phyloP scores from a whole-genome alignment of 2,113 vertebrate genomes.

The Gadus chalcogrammus region DNA sequence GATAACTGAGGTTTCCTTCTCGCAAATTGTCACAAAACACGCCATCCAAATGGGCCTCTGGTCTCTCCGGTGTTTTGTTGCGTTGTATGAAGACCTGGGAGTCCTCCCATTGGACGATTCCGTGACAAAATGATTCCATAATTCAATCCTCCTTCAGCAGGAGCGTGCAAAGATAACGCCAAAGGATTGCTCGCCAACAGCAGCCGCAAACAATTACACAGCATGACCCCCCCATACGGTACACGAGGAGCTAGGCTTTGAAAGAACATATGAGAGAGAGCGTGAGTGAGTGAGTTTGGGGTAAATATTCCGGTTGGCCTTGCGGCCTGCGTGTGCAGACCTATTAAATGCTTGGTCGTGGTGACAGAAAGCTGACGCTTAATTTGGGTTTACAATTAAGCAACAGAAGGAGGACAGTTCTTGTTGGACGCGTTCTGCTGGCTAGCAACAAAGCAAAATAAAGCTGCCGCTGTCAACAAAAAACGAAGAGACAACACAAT shows the following conservation, averaged over 20 bases:
- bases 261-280: slow-evolving; percentile 43
- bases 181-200: slow-evolving; percentile 25
- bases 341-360: slow-evolving; percentile 56
- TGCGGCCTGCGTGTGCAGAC: slow-evolving; percentile 36
- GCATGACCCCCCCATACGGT: slow-evolving; percentile 3
- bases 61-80: slow-evolving; percentile 12
- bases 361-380: slow-evolving; percentile 39
- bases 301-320: slow-evolving; percentile 24
- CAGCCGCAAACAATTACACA: slow-evolving; percentile 44
- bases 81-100: background rate
- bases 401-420: too few relatives aligned
- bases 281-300: too few relatives aligned
- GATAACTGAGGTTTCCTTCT: slow-evolving; percentile 3
- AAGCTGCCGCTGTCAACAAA: too few relatives aligned
- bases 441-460: too few relatives aligned
- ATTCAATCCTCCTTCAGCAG: slow-evolving; percentile 20
- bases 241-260: slow-evolving; percentile 36
- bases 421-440: too few relatives aligned
- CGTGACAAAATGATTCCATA: slow-evolving; percentile 21
- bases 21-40: slow-evolving; percentile 18
- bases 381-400: slow-evolving; percentile 34
- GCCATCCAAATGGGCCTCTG: slow-evolving; percentile 13
- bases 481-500: too few relatives aligned
- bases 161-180: slow-evolving; percentile 20
- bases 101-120: background rate